Evolutionary conservation across 1,140 invertebrate genomes (phyloP).

Genomic region (Bemisia tabaci): DNA sequence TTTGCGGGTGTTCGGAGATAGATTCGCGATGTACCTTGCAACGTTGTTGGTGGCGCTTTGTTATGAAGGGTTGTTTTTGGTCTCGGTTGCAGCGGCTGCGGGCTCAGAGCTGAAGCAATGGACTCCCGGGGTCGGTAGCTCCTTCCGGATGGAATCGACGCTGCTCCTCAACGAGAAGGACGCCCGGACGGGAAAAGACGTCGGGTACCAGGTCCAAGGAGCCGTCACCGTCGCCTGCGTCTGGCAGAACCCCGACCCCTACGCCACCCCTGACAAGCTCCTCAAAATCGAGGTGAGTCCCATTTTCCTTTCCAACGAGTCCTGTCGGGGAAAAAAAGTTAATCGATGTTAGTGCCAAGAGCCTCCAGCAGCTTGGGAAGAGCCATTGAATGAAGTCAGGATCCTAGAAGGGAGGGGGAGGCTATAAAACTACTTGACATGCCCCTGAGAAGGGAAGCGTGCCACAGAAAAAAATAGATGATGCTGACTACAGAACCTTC

Average conservation of each 20-base stretch:
- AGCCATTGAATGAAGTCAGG: neutral
- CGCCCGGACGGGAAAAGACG: conserved; percentile 34
- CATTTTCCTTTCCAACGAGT: neutral
- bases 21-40: too few species aligned
- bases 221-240: conserved; percentile 35
- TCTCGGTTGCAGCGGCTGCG: neutral
- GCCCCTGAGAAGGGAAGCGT: too few species aligned
- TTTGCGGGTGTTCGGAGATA: too few species aligned
- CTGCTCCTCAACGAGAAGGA: conserved; percentile 37
- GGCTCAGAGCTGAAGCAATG: conserved; percentile 19
- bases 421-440: too few species aligned
- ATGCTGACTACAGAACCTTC: too few species aligned
- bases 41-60: conserved; percentile 23
- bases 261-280: conserved; percentile 30
- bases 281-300: conserved; percentile 20
- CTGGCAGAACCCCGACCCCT: conserved; percentile 37
- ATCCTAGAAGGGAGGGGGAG: too few species aligned
- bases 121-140: conserved; percentile 27
- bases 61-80: conserved; percentile 16
- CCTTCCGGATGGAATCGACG: conserved; percentile 35
- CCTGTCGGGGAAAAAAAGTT: neutral
- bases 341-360: too few species aligned
- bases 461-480: too few species aligned
- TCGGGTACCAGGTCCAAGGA: conserved; percentile 40
- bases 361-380: too few species aligned